These are phyloP conservation scores for Amphiprion clarkii DNA, from an alignment of 2,797 vertebrate species.

Conservation along the genomic window DNA sequence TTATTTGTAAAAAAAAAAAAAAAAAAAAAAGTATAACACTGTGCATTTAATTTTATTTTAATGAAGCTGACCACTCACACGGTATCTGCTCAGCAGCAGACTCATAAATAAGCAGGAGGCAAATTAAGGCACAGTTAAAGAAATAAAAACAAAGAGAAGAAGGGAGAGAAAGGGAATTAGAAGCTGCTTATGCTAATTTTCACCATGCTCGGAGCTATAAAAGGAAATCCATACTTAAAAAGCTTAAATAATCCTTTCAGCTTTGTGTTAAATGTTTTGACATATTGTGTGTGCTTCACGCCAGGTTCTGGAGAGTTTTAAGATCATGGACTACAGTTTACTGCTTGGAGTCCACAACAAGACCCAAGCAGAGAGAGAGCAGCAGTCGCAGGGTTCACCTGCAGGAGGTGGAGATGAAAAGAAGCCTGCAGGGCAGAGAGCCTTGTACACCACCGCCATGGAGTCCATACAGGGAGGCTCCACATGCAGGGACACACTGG, in stretches of 20 bases:
- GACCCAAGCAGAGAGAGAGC: conserved; percentile 90
- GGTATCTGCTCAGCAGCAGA: neutral
- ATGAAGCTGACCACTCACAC: neutral
- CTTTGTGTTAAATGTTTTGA: conserved; percentile 6
- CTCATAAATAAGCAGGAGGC: neutral
- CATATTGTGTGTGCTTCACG: conserved; percentile 4
- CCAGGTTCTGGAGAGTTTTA: conserved; percentile 95
- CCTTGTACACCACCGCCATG: conserved; percentile 96
- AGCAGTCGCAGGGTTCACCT: conserved; percentile 88
- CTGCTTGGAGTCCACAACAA: conserved; percentile 95
- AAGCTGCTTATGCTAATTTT: neutral
- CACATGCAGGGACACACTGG: conserved; percentile 90
- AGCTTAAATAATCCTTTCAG: neutral
- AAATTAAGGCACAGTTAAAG: neutral
- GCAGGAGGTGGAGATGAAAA: conserved; percentile 88
- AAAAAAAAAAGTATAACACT: conserved; percentile 22
- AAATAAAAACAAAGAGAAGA: neutral
- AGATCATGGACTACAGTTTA: conserved; percentile 99
- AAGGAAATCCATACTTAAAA: neutral
- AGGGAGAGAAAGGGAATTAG: neutral
- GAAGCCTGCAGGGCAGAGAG: conserved; percentile 90
- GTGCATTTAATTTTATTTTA: conserved; percentile 8
- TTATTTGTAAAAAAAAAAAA: conserved; percentile 18
- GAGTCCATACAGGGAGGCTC: conserved; percentile 97
- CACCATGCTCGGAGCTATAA: neutral